These are phyloP conservation scores for Calliphora vomitoria DNA, from an alignment of 2,888 invertebrate species.

Conservation along the genomic window DNA sequence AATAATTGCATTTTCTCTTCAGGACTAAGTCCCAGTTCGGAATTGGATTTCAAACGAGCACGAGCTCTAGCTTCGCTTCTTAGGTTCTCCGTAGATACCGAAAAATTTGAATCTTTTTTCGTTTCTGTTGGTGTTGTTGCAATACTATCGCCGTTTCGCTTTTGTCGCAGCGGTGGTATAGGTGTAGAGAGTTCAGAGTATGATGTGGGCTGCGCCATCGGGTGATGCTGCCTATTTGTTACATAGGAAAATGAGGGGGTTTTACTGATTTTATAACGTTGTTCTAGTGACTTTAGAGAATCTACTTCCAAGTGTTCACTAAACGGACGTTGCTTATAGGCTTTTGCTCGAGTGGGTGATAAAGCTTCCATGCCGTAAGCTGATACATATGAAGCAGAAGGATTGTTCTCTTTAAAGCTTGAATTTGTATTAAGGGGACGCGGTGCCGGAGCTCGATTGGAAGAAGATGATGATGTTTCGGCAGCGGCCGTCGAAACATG, in stretches of 20 bases:
- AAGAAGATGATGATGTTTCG: conserved; percentile 30
- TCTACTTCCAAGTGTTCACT: conserved; percentile 82
- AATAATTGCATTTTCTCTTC: conserved; percentile 88
- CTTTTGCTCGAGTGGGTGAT: conserved; percentile 75
- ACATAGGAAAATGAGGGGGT: conserved; percentile 82
- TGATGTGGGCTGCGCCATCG: conserved; percentile 12
- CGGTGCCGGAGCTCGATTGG: conserved; percentile 29
- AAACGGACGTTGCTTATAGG: conserved; percentile 82
- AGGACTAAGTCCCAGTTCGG: conserved; percentile 90
- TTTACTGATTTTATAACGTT: conserved; percentile 81
- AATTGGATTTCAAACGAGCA: conserved; percentile 89
- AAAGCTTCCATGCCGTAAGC: conserved; percentile 77
- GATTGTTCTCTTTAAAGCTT: conserved; percentile 77
- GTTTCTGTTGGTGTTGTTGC: conserved; percentile 72
- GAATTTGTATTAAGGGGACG: conserved; percentile 45
- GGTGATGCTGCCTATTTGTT: conserved; percentile 45
- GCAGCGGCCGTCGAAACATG: conserved; percentile 80
- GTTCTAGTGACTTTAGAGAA: conserved; percentile 77
- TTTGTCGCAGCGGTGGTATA: conserved; percentile 63
- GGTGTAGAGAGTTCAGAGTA: conserved; percentile 64
- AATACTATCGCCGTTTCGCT: conserved; percentile 46
- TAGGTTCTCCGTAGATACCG: conserved; percentile 86
- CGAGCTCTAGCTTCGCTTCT: conserved; percentile 88
- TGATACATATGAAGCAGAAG: conserved; percentile 79
- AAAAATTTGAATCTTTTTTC: conserved; percentile 74